Conservation (phyloP, 2,797 vertebrate genomes). For the Sandelia bainsii region DNA sequence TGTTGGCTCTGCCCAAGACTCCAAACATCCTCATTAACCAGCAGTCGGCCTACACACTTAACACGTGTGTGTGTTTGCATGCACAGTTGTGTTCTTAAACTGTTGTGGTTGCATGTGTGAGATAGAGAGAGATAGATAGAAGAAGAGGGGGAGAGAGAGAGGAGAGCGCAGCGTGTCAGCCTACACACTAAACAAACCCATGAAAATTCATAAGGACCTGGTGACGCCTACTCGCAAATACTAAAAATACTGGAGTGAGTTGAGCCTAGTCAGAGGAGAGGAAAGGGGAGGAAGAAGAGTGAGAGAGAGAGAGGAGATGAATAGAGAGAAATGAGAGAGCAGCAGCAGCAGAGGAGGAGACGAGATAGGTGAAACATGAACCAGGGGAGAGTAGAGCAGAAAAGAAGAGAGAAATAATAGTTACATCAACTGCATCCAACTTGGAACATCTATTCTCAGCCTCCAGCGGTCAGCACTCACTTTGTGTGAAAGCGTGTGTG, state of each 20-base stretch:
- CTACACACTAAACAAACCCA: conserved; percentile 84
- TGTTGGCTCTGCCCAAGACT: conserved; percentile 69
- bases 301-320: conserved; percentile 60
- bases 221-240: conserved; percentile 82
- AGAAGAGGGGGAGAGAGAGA: conserved; percentile 27
- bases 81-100: conserved; percentile 66
- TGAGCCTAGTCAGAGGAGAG: conserved; percentile 79
- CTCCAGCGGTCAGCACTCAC: conserved; percentile 64
- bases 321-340: conserved; percentile 70
- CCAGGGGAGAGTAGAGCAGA: conserved; percentile 60
- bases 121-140: conserved; percentile 36
- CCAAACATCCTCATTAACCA: conserved; percentile 79
- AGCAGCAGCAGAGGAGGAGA: conserved; percentile 60
- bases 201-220: conserved; percentile 85
- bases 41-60: conserved; percentile 76
- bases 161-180: conserved; percentile 76
- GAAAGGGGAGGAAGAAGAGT: conserved; percentile 66
- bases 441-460: conserved; percentile 77
- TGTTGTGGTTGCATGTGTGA: conserved; percentile 47
- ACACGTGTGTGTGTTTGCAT: conserved; percentile 59
- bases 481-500: conserved; percentile 37
- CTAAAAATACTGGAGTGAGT: conserved; percentile 84
- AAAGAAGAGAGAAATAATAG: conserved; percentile 72
- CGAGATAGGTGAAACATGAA: conserved; percentile 76
- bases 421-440: conserved; percentile 75